Evolutionary conservation across 1,140 invertebrate species (phyloP).

Genomic region (Penaeus vannamei): DNA sequence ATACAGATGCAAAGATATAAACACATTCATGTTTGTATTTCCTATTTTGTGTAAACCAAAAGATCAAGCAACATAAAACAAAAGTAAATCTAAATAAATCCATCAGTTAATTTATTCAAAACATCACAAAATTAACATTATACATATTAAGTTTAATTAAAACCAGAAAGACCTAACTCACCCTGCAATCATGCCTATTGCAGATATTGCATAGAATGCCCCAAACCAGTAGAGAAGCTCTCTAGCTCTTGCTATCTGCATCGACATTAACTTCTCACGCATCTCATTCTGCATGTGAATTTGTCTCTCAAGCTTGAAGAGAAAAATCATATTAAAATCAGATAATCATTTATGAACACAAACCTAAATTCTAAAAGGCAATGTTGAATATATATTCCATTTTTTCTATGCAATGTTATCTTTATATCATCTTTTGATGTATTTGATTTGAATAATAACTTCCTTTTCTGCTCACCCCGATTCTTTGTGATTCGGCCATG

Average conservation of each 20-base stretch:
- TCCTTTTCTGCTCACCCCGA: constrained; percentile 74
- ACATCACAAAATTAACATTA: too few species aligned
- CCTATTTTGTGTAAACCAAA: too few species aligned
- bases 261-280: constrained; percentile 81
- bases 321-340: neutral
- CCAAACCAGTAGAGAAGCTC: constrained; percentile 83
- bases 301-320: constrained; percentile 79
- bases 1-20: too few species aligned
- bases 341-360: neutral
- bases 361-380: neutral
- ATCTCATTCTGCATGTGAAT: constrained; percentile 86
- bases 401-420: neutral
- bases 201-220: constrained; percentile 78
- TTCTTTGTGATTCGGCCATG: constrained; percentile 79
- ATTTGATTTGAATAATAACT: neutral
- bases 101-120: too few species aligned
- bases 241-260: constrained; percentile 80
- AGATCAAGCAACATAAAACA: too few species aligned
- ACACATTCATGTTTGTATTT: too few species aligned
- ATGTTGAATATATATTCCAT: neutral
- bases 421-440: neutral
- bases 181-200: constrained; percentile 76
- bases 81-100: too few species aligned
- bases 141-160: too few species aligned
- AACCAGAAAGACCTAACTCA: constrained; percentile 70